Base-by-base conservation (phyloP, 2,113 vertebrate genomes). In the Labeo rohita region DNA sequence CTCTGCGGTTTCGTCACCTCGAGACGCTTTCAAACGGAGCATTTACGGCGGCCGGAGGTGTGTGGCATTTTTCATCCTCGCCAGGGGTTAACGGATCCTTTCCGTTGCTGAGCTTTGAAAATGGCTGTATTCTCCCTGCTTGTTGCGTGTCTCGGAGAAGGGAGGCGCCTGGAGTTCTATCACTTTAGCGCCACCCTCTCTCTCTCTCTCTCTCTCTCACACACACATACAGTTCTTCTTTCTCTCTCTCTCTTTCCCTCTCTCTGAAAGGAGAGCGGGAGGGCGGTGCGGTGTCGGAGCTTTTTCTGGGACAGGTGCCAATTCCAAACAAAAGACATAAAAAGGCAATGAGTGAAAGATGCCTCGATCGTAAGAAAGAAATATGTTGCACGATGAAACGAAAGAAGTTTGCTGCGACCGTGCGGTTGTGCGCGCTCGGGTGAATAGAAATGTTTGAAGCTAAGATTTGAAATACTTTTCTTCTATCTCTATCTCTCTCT, bases 241-340 rank as follows among this genome's bases (percentile, higher is more conserved):
- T 86, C 88, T 89, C 86, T 56, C 81, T 87, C 88, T 91, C 85
- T 78, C 91, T 91, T 90, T 91, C 92, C 94, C 91, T 87, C 89
- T 93, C 91, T 91, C 91, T 94, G 92, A 93, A 94, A 94, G 93
- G 94, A 91, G 94, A 95, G 95, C 93, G 93, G 93, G 93, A 94
- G 94, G 92, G 94, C 91, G 94, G 94, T 95, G 94, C 94, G 80
- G 93, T 92, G 89, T 93, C 88, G 86, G 92, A 95, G 95, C 94
- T 94, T 94, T 95, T 94, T 95, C 95, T 96, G 95, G 96, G 96
- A 96, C 95, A 97, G 96, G 96, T 96, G 96, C 96, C 97, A 97
- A 95, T 95, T 96, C 89, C 91, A 92, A 94, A 96, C 96, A 97
- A 97, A 97, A 97, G 95, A 94, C 95, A 94, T 94, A 93, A 95